phyloP scores from a whole-genome alignment of 2,113 vertebrate genomes.

The Plecotus auritus region DNA sequence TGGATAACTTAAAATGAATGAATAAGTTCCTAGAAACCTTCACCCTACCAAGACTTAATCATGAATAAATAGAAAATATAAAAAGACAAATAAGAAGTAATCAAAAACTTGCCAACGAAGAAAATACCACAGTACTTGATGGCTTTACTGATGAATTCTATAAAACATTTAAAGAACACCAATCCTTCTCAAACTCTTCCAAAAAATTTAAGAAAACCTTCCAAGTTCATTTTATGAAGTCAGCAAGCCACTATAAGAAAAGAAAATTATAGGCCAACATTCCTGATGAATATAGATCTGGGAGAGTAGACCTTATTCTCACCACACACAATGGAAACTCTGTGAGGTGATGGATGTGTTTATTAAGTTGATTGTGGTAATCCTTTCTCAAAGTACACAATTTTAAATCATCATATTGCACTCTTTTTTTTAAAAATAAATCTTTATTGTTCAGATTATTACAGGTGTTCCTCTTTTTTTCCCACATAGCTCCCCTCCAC shows the following conservation, averaged over 20 bases:
- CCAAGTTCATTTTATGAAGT: neutral
- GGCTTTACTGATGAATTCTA: neutral
- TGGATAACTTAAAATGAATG: neutral
- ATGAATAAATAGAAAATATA: neutral
- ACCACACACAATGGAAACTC: neutral
- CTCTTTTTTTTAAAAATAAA: no score
- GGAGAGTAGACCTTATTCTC: neutral
- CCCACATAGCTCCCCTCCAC: no score
- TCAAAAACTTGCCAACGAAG: neutral
- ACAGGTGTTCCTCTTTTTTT: no score
- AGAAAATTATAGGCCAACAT: neutral
- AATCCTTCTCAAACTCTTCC: neutral
- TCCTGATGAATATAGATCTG: neutral
- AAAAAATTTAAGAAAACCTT: neutral
- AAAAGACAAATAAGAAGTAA: neutral
- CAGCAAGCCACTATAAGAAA: neutral
- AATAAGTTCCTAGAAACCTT: neutral
- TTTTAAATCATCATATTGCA: neutral
- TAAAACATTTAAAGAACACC: neutral
- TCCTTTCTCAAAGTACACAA: neutral
- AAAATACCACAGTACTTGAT: neutral
- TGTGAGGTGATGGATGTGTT: neutral
- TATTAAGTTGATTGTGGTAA: neutral
- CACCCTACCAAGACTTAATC: neutral
- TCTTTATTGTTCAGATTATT: no score